phyloP scores from a whole-genome alignment of 2,797 vertebrate species.

The Coccyzus lansbergi region DNA sequence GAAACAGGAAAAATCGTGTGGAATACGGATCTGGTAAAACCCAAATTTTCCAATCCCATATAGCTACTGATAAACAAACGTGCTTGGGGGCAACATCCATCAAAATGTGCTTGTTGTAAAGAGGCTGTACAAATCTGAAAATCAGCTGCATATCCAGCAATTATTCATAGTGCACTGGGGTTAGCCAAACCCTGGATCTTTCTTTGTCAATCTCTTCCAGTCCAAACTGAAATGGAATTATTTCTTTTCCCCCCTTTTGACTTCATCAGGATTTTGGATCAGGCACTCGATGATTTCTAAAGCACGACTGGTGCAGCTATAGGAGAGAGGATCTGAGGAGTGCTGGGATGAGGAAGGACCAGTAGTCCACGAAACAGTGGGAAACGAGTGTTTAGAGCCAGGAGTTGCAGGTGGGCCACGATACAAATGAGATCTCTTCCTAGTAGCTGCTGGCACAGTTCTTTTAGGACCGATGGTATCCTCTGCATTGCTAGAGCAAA shows the following conservation, averaged over 20 bases:
- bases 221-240: background rate
- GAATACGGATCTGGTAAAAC: background rate
- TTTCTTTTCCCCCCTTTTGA: background rate
- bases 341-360: background rate
- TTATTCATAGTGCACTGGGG: background rate
- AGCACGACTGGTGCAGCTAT: background rate
- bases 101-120: background rate
- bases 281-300: background rate
- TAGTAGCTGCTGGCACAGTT: background rate
- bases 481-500: background rate
- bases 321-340: background rate
- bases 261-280: background rate
- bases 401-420: background rate
- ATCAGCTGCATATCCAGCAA: background rate
- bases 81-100: background rate
- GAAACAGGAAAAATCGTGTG: background rate
- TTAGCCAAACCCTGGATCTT: background rate
- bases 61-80: background rate
- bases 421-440: background rate
- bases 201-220: background rate
- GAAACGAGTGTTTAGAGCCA: background rate
- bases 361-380: background rate
- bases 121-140: background rate
- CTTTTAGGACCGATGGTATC: background rate
- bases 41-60: background rate